Conservation (phyloP, 1,140 invertebrate genomes). For the Penaeus indicus region DNA sequence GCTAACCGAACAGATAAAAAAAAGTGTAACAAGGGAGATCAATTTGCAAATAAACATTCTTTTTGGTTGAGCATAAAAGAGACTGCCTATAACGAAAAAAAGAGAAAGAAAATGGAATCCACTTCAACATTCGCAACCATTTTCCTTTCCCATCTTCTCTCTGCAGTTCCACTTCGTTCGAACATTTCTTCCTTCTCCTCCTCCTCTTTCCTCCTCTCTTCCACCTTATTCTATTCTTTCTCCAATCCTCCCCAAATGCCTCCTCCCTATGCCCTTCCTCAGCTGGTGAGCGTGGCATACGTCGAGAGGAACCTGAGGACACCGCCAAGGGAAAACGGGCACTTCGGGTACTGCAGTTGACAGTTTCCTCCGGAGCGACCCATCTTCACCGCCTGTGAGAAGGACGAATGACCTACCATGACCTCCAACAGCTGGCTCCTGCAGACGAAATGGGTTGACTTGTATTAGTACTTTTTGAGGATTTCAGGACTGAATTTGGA, state of each 20-base stretch:
- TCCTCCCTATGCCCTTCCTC: neutral
- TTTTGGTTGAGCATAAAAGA: too few relatives aligned
- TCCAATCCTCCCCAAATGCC: neutral
- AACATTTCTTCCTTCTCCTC: neutral
- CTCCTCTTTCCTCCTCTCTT: too few relatives aligned
- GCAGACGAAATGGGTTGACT: neutral
- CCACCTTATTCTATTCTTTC: neutral
- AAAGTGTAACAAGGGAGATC: too few relatives aligned
- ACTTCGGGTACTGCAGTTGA: conserved; percentile 57
- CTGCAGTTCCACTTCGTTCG: too few relatives aligned
- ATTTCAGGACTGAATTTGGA: neutral
- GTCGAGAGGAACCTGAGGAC: conserved; percentile 53
- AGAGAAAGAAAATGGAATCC: too few relatives aligned
- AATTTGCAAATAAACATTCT: too few relatives aligned
- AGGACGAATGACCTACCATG: conserved; percentile 32
- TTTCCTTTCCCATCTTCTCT: too few relatives aligned
- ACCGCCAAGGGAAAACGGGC: conserved; percentile 57
- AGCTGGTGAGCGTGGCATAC: conserved; percentile 31
- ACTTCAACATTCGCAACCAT: too few relatives aligned
- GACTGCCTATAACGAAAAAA: too few relatives aligned
- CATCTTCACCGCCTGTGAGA: conserved; percentile 53
- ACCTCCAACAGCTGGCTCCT: conserved; percentile 53
- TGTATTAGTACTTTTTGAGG: conserved; percentile 51
- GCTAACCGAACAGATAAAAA: too few relatives aligned
- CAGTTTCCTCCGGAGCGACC: conserved; percentile 37